Conservation (phyloP, 2,113 vertebrate species). For the Dissostichus mawsoni region DNA sequence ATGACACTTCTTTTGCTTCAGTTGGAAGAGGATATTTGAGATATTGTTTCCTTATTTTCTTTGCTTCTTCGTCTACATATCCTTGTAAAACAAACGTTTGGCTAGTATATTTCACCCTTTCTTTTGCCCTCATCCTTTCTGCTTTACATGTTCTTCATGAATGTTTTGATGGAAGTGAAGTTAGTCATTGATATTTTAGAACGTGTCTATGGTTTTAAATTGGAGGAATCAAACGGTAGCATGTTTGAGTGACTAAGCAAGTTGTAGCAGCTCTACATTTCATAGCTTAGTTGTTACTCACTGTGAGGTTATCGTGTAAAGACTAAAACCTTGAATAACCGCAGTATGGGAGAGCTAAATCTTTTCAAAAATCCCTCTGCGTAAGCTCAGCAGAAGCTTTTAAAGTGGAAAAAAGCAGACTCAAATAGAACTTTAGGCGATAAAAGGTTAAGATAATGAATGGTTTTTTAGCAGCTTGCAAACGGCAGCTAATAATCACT, state of each 20-base stretch:
- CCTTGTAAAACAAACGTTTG: too few species aligned
- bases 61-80: too few species aligned
- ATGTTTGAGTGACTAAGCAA: constrained; percentile 10
- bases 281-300: not conserved
- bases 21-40: too few species aligned
- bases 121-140: not conserved
- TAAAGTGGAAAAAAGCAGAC: constrained; percentile 43
- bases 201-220: not conserved
- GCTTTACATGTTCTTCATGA: not conserved
- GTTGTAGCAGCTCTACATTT: constrained; percentile 12
- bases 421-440: constrained; percentile 24
- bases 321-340: constrained; percentile 24
- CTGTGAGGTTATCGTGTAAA: constrained; percentile 2
- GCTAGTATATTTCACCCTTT: constrained; percentile 31
- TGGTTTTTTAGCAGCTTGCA: constrained; percentile 60
- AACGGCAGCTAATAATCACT: constrained; percentile 64
- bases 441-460: constrained; percentile 70
- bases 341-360: constrained; percentile 31
- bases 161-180: too few species aligned
- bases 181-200: too few species aligned
- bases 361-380: constrained; percentile 36
- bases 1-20: too few species aligned
- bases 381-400: constrained; percentile 46
- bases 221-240: not conserved
- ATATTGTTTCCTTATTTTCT: too few species aligned